Evolutionary conservation across 2,797 vertebrate species (phyloP).

Genomic region (Sciurus vulgaris): DNA sequence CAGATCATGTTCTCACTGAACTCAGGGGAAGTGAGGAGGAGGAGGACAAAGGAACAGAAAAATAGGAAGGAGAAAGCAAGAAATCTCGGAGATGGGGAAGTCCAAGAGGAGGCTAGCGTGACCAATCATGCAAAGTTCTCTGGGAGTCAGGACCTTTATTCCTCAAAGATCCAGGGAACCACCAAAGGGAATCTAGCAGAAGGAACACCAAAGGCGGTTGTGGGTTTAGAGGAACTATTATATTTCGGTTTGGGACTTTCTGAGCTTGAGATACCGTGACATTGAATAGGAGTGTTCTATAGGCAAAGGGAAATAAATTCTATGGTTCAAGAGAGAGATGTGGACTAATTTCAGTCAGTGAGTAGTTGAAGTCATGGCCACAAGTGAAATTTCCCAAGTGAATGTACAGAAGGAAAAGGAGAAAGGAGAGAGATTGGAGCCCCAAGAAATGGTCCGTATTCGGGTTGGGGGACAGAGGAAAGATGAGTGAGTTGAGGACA

Average conservation of each 20-base stretch:
- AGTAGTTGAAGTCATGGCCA: background rate
- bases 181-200: background rate
- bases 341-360: background rate
- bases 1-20: background rate
- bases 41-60: background rate
- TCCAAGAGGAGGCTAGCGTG: background rate
- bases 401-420: background rate
- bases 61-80: background rate
- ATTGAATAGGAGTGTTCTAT: background rate
- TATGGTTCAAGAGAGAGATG: background rate
- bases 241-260: background rate
- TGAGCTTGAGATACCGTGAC: background rate
- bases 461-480: background rate
- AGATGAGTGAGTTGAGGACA: background rate
- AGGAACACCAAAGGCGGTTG: background rate
- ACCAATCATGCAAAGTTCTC: background rate
- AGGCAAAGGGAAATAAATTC: background rate
- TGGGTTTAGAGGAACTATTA: background rate
- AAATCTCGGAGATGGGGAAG: background rate
- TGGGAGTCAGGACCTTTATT: background rate
- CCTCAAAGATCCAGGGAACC: background rate
- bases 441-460: background rate
- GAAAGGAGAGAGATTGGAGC: background rate
- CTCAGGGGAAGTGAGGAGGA: background rate
- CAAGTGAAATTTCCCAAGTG: background rate